Evolutionary conservation across 30 jellyfish, hydroid and myxozoan genomes (phyloP), one percentile per base, ranked within the genome.

Genomic region (Calvadosia cruxmelitensis): DNA sequence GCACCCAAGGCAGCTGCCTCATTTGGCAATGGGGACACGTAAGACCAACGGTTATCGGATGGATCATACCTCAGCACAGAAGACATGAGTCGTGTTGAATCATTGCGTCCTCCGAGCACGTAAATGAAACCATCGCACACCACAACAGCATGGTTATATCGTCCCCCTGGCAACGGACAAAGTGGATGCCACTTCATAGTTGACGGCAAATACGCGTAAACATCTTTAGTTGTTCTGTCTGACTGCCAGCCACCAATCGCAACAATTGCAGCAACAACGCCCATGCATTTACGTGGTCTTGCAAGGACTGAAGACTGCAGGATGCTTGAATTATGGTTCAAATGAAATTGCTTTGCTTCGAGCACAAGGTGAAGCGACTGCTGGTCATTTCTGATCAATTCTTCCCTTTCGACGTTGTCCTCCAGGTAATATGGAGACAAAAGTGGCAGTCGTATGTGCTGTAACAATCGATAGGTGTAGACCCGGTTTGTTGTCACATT

Each of bases 221-320:
- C 97, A 72, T 87, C 97, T 71, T 53, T 70, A 1, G 94, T 81
- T 3, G 34, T 27, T 27, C 68, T 34, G 2, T 77, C 90, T 28
- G 76, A 75, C 42, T 61, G 84, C 94, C 94, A 87, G 20, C 97
- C 97, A 1, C 97, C 97, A 63, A 87, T 85, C 28, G 92, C 62
- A 1, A 87, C 93, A 0, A 87, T 72, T 13, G 94, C 86, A 84
- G 93, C 75, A 2, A 87, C 97, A 15, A 81, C 94, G 36, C 94
- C 97, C 97, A 87, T 87, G 34, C 79, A 87, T 35, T 76, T 81
- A 34, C 97, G 71, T 31, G 97, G 97, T 33, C 85, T 66, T 69
- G 93, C 66, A 53, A 77, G 50, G 20, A 53, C 52, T 30, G 83
- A 50, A 32, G 76, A 81, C 29, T 62, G 63, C 33, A 53, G 82